Evolutionary conservation across 2,888 invertebrate genomes (phyloP), one percentile per base, ranked within the genome.

Genomic region (Rhynchonema sp.): DNA sequence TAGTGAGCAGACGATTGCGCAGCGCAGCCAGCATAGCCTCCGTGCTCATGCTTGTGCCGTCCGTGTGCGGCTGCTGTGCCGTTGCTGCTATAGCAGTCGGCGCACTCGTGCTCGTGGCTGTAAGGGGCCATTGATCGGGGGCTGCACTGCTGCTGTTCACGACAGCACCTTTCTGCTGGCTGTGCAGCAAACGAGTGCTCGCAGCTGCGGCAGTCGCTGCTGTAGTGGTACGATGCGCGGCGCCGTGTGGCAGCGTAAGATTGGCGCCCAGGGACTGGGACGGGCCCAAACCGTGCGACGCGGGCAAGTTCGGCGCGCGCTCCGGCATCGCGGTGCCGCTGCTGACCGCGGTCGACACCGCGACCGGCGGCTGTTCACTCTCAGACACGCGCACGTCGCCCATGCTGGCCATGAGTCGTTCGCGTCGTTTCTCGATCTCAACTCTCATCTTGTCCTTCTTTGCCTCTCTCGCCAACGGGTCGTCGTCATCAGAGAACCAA

Each of bases 401-500:
- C 9, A 17, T 13, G 20, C 23, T 17, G 9, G 9, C 3, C 20
- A 49, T 17, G 20, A 82, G 77, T 66, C 81, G 79, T 65, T 78
- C 77, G 55, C 80, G 75, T n/a, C 82, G 73, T 58, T 79, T 74
- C 20, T 80, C 80, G 62, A 82, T 80, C 69, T 82, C 82, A 54
- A 79, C 79, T 65, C 66, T 61, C 56, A 82, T 77, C 64, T 79
- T 76, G 49, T 78, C 75, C 68, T 80, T 79, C 67, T 80, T 79
- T 66, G 79, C 78, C 65, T 82, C 81, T 53, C 80, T 71, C 26
- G 74, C 75, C 63, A 78, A 67, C 56, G 75, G 72, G 63, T 80
- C 80, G 61, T 80, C 79, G 57, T 79, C 78, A 53, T 66, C 63
- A 9, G 59, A 64, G 49, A 63, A 63, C 29, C 59, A 61, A 58